Percentiles rank a stretch among this genome's conserved stretches.
These are phyloP conservation scores for Ambastaia sidthimunki DNA, from an alignment of 2,797 vertebrate genomes.

Conservation along the genomic window DNA sequence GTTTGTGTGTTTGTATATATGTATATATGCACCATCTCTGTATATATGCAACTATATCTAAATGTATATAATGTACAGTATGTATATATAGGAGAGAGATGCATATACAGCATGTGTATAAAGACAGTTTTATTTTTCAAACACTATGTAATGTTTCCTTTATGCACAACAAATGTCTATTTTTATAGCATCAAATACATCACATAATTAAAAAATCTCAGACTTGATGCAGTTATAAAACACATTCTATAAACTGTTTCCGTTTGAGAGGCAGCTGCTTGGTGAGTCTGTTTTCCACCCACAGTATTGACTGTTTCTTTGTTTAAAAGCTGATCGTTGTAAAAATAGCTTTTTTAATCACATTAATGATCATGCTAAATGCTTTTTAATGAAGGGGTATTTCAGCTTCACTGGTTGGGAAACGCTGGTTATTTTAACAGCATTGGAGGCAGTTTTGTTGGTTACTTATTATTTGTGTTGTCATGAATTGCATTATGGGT, in stretches of 20 bases:
- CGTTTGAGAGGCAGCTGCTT: not conserved
- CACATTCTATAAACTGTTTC: not conserved
- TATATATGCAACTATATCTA: too few species aligned
- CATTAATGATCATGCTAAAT: not conserved
- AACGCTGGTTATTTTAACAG: conserved; percentile 1
- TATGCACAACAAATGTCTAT: too few species aligned
- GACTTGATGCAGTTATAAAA: not conserved
- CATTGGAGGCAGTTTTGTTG: not conserved
- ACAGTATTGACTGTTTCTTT: not conserved
- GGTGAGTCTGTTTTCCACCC: not conserved
- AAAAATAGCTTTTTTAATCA: not conserved
- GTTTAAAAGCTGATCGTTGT: not conserved
- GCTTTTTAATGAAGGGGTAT: too few species aligned
- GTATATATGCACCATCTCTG: too few species aligned
- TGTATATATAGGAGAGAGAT: too few species aligned
- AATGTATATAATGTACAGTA: too few species aligned
- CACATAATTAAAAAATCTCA: not conserved
- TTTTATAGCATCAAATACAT: too few species aligned
- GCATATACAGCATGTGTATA: too few species aligned
- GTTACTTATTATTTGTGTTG: conserved; percentile 18
- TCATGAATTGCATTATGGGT: conserved; percentile 25
- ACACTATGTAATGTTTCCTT: too few species aligned
- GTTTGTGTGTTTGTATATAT: too few species aligned
- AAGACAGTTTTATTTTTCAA: too few species aligned
- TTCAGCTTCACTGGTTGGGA: not conserved